Evolutionary conservation across 2,797 vertebrate species (phyloP).

Genomic region (Phoebastria nigripes): DNA sequence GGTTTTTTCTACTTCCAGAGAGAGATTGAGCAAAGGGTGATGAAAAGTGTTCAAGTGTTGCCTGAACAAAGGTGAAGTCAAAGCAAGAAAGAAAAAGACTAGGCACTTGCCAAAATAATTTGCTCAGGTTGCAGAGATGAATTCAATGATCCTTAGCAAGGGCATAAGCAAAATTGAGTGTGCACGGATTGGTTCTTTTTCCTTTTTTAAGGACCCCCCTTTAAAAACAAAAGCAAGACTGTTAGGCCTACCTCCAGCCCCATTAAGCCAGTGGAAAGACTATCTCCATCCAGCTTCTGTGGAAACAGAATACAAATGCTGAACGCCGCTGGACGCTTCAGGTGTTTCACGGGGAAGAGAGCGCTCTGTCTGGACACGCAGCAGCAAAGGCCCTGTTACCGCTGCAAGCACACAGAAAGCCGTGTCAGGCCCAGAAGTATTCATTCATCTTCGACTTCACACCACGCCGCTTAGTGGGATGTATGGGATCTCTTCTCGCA

Average conservation of each 20-base stretch:
- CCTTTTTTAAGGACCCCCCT: neutral
- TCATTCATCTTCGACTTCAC: neutral
- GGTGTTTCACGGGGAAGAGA: no score
- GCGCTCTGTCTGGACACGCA: neutral
- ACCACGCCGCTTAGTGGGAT: rapidly evolving
- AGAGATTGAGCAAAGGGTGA: neutral
- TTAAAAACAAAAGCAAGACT: neutral
- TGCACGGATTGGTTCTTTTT: no score
- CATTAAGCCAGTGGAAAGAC: neutral
- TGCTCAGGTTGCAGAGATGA: neutral
- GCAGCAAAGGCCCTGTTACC: neutral
- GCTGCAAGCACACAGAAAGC: neutral
- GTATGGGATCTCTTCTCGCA: rapidly evolving
- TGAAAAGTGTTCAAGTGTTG: neutral
- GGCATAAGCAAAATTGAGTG: neutral
- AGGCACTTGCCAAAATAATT: neutral
- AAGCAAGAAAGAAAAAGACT: neutral
- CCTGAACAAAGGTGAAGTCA: neutral
- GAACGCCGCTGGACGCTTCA: neutral
- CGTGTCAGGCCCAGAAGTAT: rapidly evolving
- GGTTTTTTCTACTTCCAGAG: neutral
- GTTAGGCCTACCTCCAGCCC: no score
- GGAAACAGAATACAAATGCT: neutral
- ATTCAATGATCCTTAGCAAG: neutral
- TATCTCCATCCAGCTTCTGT: neutral